Evolutionary conservation across 92 coral and sea anemone species (phyloP), one percentile per base, ranked within the genome.

Genomic region (Plumapathes pennacea): DNA sequence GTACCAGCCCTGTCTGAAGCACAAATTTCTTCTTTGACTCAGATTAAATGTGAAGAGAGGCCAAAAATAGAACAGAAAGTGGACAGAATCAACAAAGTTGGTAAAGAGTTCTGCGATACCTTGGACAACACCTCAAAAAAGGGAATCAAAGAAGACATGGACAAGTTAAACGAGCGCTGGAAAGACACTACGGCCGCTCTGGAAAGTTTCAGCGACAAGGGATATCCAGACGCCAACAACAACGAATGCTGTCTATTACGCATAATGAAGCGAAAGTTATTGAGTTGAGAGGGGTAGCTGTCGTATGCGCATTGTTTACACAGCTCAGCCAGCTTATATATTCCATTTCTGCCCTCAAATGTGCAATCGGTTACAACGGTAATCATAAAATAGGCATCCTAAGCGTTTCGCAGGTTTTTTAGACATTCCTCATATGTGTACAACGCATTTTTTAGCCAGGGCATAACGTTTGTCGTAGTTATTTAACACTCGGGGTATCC

Each of bases 1-100:
- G n/a, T n/a, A n/a, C n/a, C n/a, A n/a, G n/a, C n/a, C n/a, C n/a
- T n/a, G n/a, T n/a, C n/a, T n/a, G n/a, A n/a, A n/a, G n/a, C n/a
- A n/a, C n/a, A 3, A 25, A 2, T 28, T 57, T 57, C 0, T 28
- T 24, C 25, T 56, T 28, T 3, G 3, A 57, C 45, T 0, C 50
- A 87, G 96, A 60, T 85, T 34, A 83, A 80, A 39, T 63, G 88
- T 23, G 96, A 87, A 22, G 96, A 83, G 62, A 76, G 81, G 57
- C 78, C 80, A 0, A 43, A 54, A 7, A 77, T 64, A 44, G 69
- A 70, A 32, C 43, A 38, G 21, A 80, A 71, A 19, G 96, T 87
- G 23, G 86, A 82, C 34, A 81, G 82, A 5, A 65, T 72, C 9
- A 83, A 83, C 29, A 77, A 83, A 9, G 72, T 87, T 4, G 80